These are phyloP conservation scores for Dynastes hyllus DNA, from an alignment of 2,888 invertebrate genomes.

Conservation along the genomic window DNA sequence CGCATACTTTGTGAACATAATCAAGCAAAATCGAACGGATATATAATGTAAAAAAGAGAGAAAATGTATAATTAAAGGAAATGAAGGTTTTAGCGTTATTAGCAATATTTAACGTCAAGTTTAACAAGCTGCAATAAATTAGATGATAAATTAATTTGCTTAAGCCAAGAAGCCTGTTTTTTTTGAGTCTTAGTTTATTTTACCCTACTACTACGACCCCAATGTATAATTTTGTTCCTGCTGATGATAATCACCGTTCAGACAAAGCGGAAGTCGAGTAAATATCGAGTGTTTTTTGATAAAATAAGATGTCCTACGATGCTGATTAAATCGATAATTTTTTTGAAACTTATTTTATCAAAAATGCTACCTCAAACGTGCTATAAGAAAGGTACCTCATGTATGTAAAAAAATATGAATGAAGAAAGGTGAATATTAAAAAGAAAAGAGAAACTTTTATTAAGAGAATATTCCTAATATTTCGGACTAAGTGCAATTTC, in stretches of 20 bases:
- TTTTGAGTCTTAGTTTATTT: neutral
- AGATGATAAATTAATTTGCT: too few species aligned
- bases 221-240: conserved; percentile 14
- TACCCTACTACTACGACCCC: neutral
- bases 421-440: conserved; percentile 60
- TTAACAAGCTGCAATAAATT: too few species aligned
- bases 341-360: conserved; percentile 42
- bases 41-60: too few species aligned
- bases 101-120: too few species aligned
- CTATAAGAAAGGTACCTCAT: conserved; percentile 71
- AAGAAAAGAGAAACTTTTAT: conserved; percentile 34
- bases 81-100: too few species aligned
- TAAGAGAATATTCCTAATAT: conserved; percentile 60
- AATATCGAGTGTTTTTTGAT: conserved; percentile 46
- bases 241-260: neutral
- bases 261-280: neutral
- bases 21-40: too few species aligned
- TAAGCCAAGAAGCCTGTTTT: too few species aligned
- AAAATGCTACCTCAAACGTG: conserved; percentile 62
- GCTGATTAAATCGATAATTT: too few species aligned
- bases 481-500: conserved; percentile 69
- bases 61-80: too few species aligned
- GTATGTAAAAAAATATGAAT: conserved; percentile 51
- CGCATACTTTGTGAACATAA: too few species aligned
- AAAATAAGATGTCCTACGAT: conserved; percentile 25